Base-by-base conservation (phyloP, 2,797 vertebrate species). In the Amazona ochrocephala region DNA sequence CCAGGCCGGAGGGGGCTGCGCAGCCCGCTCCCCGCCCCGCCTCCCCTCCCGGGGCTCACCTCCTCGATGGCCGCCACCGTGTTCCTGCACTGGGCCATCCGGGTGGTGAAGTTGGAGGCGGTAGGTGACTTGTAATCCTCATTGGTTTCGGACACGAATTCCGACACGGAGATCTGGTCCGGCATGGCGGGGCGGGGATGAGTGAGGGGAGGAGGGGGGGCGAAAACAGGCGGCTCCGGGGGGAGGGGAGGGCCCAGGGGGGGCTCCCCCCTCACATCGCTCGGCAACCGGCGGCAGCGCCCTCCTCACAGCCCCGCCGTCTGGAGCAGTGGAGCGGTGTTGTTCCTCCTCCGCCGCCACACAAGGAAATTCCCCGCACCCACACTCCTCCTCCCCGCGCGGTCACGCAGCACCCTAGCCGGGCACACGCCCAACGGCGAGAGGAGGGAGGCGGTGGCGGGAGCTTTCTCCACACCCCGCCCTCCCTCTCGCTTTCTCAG, bases 81-180 rank as follows among this genome's bases (percentile, higher is more conserved):
- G 97, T 98, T 99, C 97, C 99, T 98, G 97, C 99, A 99, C 97
- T 99, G 98, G 90, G 96, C 95, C 98, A 99, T 99, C 94, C 99
- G 97, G 70, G 98, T 99, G 96, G 98, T 98, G 98, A 99, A 99
- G 98, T 98, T 99, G 93, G 99, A 99, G 47, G 99, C 98, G 91
- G 99, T 99, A 32, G 99, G 99, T 47, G 99, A 98, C 98, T 98
- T 99, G 97, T 99, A 99, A 98, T 99, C 99, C 97, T 99, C 99
- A 96, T 98, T 98, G 72, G 98, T 99, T 97, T 99, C 99, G 41
- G 98, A 91, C 87, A 99, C 98, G 93, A 99, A 99, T 97, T 99
- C 99, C 68, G 97, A 97, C 66, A 99, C 99, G 79, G 98, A 98
- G 97, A 99, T 98, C 89, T 98, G 97, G 90, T 99, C 99, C 97